These are phyloP conservation scores for Adoxophyes honmai DNA, from an alignment of 1,140 invertebrate species.

Conservation along the genomic window DNA sequence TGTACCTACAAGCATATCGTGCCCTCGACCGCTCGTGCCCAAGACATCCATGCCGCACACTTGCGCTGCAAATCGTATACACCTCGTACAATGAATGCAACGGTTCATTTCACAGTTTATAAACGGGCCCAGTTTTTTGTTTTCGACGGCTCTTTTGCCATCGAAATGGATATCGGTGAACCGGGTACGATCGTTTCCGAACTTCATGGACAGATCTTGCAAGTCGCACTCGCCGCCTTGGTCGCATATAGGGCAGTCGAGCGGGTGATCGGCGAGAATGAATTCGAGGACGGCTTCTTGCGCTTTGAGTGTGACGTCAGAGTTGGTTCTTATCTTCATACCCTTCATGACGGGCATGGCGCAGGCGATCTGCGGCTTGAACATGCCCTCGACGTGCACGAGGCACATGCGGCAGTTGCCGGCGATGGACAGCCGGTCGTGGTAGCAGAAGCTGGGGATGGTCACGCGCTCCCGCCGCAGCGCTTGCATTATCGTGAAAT, in stretches of 20 bases:
- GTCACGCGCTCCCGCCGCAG: conserved; percentile 40
- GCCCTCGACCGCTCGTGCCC: conserved; percentile 85
- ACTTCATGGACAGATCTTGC: conserved; percentile 98
- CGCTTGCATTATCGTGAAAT: conserved; percentile 54
- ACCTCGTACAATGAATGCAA: conserved; percentile 90
- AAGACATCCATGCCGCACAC: conserved; percentile 88
- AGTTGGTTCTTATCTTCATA: conserved; percentile 85
- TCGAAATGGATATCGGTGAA: conserved; percentile 95
- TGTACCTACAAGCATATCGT: conserved; percentile 90
- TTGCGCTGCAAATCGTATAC: conserved; percentile 85
- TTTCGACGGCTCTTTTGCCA: conserved; percentile 92
- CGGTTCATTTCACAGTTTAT: conserved; percentile 89
- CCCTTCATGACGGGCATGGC: conserved; percentile 87
- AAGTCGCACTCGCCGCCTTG: conserved; percentile 99
- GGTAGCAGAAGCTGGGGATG: conserved; percentile 67
- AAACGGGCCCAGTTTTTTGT: conserved; percentile 88
- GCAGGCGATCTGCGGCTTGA: conserved; percentile 88
- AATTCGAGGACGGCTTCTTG: conserved; percentile 99
- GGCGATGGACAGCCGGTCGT: conserved; percentile 87
- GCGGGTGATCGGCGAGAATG: conserved; percentile 96
- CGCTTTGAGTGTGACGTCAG: conserved; percentile 81
- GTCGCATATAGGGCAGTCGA: conserved; percentile 99
- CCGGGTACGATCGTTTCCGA: conserved; percentile 95
- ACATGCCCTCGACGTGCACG: conserved; percentile 84
- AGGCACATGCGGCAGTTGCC: conserved; percentile 91